phyloP scores from a whole-genome alignment of 2,797 vertebrate species.

The Gila robusta region DNA sequence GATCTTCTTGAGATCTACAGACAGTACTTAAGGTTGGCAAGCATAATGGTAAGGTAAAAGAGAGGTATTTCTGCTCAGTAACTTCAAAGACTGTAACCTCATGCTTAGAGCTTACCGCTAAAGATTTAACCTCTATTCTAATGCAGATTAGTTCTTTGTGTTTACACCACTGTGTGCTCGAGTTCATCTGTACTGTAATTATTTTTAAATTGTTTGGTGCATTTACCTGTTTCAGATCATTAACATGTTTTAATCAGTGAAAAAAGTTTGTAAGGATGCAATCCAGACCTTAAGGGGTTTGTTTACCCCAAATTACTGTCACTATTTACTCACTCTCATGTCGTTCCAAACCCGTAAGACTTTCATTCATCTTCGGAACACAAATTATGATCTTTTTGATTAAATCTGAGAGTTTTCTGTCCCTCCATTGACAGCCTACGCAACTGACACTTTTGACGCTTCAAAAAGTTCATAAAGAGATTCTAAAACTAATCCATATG shows the following conservation, averaged over 20 bases:
- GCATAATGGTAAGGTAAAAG: not conserved
- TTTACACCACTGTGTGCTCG: not conserved
- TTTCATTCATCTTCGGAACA: not conserved
- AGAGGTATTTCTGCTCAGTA: not conserved
- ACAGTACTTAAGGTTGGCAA: not conserved
- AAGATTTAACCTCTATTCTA: constrained; percentile 25
- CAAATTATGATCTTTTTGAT: too few species aligned
- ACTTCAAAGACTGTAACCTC: not conserved
- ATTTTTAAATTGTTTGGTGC: not conserved
- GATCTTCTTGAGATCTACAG: not conserved
- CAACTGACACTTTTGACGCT: too few species aligned
- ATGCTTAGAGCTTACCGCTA: constrained; percentile 6
- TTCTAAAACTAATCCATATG: too few species aligned
- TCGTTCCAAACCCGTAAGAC: not conserved
- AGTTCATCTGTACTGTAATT: constrained; percentile 14
- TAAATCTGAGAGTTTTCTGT: too few species aligned
- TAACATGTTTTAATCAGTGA: not conserved
- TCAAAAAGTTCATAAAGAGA: too few species aligned
- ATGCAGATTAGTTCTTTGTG: constrained; percentile 35
- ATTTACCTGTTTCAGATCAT: constrained; percentile 3
- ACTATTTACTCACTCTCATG: too few species aligned
- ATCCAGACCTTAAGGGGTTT: not conserved
- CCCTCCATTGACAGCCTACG: too few species aligned
- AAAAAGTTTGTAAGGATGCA: not conserved
- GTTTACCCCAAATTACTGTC: not conserved